Percentiles rank a stretch among this genome's conserved stretches.
phyloP scores from a whole-genome alignment of 2,888 invertebrate genomes.

The Abrostola tripartita region DNA sequence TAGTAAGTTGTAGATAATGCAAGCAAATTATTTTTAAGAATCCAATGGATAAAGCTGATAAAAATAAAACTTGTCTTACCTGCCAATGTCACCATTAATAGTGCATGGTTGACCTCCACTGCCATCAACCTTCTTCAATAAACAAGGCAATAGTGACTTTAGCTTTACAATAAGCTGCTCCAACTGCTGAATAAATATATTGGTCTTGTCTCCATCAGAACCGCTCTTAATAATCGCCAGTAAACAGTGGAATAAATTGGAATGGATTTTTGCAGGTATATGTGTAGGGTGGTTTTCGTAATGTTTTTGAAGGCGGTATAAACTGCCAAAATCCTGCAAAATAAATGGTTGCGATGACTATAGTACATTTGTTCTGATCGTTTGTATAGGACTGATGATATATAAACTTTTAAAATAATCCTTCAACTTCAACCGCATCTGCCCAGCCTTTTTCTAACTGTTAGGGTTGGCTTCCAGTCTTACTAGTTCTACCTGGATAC shows the following conservation, averaged over 20 bases:
- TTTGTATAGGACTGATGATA: too few species aligned
- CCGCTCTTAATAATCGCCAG: conserved; percentile 76
- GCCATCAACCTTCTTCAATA: conserved; percentile 68
- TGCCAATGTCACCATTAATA: conserved; percentile 79
- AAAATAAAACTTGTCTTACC: conserved; percentile 60
- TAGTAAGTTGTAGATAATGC: too few species aligned
- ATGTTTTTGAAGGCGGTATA: conserved; percentile 80
- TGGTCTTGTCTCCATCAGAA: conserved; percentile 70
- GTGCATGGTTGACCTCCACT: conserved; percentile 68
- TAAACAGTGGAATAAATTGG: conserved; percentile 80
- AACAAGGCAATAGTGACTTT: conserved; percentile 75
- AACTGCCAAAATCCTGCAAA: conserved; percentile 77
- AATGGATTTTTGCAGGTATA: conserved; percentile 76
- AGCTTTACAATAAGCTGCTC: conserved; percentile 78
- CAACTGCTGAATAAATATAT: conserved; percentile 79
- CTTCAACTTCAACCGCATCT: too few species aligned
- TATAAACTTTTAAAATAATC: too few species aligned
- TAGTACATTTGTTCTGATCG: too few species aligned
- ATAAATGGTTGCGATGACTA: background rate
- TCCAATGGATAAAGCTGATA: background rate
- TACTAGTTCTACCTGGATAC: too few species aligned
- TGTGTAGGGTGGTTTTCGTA: conserved; percentile 81
- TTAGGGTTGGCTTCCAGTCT: too few species aligned
- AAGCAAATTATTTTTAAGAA: background rate
- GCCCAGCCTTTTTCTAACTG: too few species aligned